Base-by-base conservation (phyloP, 2,888 invertebrate genomes). In the Tholera decimalis region DNA sequence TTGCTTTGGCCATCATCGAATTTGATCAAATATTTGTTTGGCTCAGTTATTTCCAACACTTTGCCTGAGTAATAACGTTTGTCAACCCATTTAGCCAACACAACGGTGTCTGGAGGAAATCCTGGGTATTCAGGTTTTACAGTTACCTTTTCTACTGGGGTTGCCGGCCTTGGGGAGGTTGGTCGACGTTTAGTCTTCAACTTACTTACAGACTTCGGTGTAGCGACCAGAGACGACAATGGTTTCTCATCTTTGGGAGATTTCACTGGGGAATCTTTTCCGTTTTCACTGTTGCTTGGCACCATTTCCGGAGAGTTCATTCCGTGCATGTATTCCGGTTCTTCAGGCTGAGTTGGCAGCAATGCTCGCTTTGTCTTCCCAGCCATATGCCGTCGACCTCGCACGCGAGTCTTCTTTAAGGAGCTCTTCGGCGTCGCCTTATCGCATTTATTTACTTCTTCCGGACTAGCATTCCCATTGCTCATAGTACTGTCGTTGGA, bases 61-160 rank as follows among this genome's bases (percentile, higher is more conserved):
- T 91, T 96, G 0, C 97, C 97, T 0, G 97, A 96, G 79, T 97
- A 97, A 77, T 97, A 97, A 68, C 96, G 96, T 80, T 96, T 97
- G 83, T 97, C 97, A 0, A 96, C 96, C 97, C 97, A 97, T 86
- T 96, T 96, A 0, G 97, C 97, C 76, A 97, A 93, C 0, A 97
- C 97, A 0, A 93, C 92, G 0, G 95, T 96, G 6, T 95, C 95
- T 0, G 93, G 92, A 0, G 92, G 83, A 63, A 85, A 91, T 0
- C 94, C 94, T 5, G 92, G 89, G 47, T 93, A 94, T 70, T 95
- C 95, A 0, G 82, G 70, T 64, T 95, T 95, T 0, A 91, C 66
- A 0, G 83, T 60, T 9, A 84, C 70, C 30, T 93, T 95, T 56
- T 94, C 95, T 0, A 95, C 94, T 0, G 95, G 95, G 0, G 95